Conservation (phyloP, 2,888 invertebrate species). For the Heliconius charithonia region DNA sequence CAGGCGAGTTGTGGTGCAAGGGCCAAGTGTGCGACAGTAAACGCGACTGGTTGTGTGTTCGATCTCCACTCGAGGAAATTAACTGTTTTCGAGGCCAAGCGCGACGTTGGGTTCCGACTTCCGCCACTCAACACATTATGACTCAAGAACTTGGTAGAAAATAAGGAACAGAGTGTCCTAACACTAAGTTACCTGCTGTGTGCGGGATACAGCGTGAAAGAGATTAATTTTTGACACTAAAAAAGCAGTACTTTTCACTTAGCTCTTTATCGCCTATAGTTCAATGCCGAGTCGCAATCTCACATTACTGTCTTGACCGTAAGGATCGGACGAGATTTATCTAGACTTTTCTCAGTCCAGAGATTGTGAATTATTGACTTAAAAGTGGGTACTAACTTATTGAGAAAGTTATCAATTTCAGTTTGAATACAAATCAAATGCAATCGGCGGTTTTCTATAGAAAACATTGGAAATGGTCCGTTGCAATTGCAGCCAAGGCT, state of each 20-base stretch:
- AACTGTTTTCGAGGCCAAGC: not conserved
- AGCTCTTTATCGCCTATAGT: conserved; percentile 5
- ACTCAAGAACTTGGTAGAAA: too few relatives aligned
- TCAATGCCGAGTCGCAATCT: conserved; percentile 23
- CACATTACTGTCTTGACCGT: conserved; percentile 31
- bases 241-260: not conserved
- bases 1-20: not conserved
- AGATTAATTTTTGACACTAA: not conserved
- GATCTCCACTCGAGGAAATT: not conserved
- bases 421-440: conserved; percentile 56
- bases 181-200: too few relatives aligned
- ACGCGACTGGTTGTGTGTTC: not conserved
- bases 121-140: too few relatives aligned
- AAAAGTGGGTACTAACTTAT: conserved; percentile 48
- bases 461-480: conserved; percentile 61
- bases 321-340: conserved; percentile 37
- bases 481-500: conserved; percentile 78
- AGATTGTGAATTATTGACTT: conserved; percentile 36
- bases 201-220: too few relatives aligned
- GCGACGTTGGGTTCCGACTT: too few relatives aligned
- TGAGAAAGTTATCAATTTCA: conserved; percentile 75
- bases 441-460: conserved; percentile 64
- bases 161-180: too few relatives aligned
- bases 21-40: too few relatives aligned
- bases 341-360: conserved; percentile 23